Percentiles rank a stretch among this genome's conserved stretches.
These are phyloP conservation scores for Oegoconia quadripuncta DNA, from an alignment of 2,888 invertebrate genomes.

Conservation along the genomic window DNA sequence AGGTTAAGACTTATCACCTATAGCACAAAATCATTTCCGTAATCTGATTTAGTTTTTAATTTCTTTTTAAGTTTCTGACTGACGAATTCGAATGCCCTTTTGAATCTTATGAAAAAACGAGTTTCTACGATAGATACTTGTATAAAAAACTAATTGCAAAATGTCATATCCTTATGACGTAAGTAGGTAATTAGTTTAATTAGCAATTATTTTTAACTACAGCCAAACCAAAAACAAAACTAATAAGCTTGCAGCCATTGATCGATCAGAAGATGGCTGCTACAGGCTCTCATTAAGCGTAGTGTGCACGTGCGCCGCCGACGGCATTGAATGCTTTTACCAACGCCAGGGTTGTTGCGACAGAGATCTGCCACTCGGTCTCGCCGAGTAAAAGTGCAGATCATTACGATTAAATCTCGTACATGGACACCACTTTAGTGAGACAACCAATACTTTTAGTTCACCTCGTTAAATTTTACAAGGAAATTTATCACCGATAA, in stretches of 20 bases:
- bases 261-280: conserved; percentile 58
- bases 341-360: conserved; percentile 11
- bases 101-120: not conserved
- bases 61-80: too few relatives aligned
- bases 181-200: conserved; percentile 7
- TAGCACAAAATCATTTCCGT: too few relatives aligned
- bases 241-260: conserved; percentile 43
- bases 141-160: not conserved
- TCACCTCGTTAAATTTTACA: conserved; percentile 3
- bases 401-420: conserved; percentile 11
- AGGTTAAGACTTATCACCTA: too few relatives aligned
- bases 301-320: conserved; percentile 68
- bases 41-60: too few relatives aligned
- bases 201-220: conserved; percentile 26
- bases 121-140: not conserved
- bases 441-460: conserved; percentile 1
- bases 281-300: conserved; percentile 54
- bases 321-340: conserved; percentile 36
- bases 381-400: conserved; percentile 11
- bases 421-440: conserved; percentile 6
- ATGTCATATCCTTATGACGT: not conserved
- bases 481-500: conserved; percentile 4
- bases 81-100: too few relatives aligned
- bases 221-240: conserved; percentile 36
- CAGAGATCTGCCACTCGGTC: conserved; percentile 2